A percentile compares a stretch with the other conserved stretches of the same genome.
Evolutionary conservation across 2,113 vertebrate genomes (phyloP).

Genomic region (Platysteira castanea): DNA sequence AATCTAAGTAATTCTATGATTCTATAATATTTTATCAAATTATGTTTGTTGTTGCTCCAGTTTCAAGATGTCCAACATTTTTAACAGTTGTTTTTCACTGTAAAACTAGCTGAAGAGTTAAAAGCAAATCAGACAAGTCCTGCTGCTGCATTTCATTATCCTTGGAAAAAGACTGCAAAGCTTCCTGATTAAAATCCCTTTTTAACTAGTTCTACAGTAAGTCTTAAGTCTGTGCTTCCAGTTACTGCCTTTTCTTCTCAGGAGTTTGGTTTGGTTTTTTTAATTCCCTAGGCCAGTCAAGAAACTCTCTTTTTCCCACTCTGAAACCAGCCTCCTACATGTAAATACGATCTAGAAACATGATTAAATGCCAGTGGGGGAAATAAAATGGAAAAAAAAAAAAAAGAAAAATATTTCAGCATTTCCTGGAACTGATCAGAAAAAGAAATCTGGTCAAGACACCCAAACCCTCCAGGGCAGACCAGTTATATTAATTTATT

Average conservation of each 20-base stretch:
- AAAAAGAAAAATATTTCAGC: background rate
- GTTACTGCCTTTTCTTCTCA: background rate
- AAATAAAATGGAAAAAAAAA: background rate
- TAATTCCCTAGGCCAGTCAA: background rate
- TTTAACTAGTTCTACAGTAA: background rate
- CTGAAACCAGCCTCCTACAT: background rate
- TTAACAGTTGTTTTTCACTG: background rate
- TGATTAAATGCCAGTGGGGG: background rate
- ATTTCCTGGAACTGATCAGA: background rate
- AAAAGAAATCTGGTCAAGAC: background rate
- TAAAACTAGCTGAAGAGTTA: background rate
- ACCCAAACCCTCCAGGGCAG: background rate
- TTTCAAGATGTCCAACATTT: background rate
- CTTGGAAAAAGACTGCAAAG: background rate
- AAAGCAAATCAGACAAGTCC: background rate
- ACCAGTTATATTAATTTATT: background rate
- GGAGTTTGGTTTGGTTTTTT: background rate
- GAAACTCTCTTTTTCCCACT: background rate
- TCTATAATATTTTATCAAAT: background rate
- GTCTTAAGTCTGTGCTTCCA: background rate
- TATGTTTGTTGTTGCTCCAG: background rate
- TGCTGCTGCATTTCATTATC: constrained; percentile 7
- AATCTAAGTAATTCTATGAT: background rate
- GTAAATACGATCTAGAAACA: background rate
- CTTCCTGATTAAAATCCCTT: constrained; percentile 8